Evolutionary conservation across 2,797 vertebrate species (phyloP), one percentile per base, ranked within the genome.

Genomic region (Sebastes ruberrimus): DNA sequence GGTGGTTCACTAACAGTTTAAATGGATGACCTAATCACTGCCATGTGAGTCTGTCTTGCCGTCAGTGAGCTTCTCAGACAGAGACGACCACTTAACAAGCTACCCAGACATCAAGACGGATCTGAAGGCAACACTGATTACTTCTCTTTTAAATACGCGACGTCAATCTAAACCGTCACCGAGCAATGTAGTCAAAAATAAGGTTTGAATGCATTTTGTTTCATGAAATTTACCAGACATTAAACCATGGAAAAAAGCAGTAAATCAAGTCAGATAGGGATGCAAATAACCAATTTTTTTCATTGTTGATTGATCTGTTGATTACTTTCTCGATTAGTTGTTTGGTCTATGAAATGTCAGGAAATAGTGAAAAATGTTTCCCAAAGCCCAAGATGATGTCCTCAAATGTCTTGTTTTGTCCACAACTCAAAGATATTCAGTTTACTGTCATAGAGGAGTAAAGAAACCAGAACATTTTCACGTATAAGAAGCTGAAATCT

Each of bases 21-120:
- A 94, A 90, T 84, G 86, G 81, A 88, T 89, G 91, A 94, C 88
- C 92, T 92, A 93, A 94, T 93, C 86, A 89, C 80, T 89, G 84
- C 86, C 90, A 93, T 89, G 84, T 81, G 88, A 86, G 89, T 73
- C 74, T 27, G 80, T 75, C 76, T 75, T 38, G 6, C 76, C 79
- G 76, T 89, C 81, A 80, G 77, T 42, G 73, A 80, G 79, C 52
- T 49, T 20, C 78, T 79, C 80, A 59, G 77, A 81, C 72, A 22
- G 69, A 81, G 70, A 83, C 10, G 76, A 81, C 53, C 33, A 52
- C 76, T 87, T 86, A 83, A 81, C 59, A 60, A 78, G 81, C 76
- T 62, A 25, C 79, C 71, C 81, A 74, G 60, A 81, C 78, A 59
- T 68, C 6, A 42, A 72, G 68, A 71, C 63, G 56, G 52, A 42